Base-by-base conservation (phyloP, 1,140 invertebrate genomes). In the Oncopodura yosiiana region DNA sequence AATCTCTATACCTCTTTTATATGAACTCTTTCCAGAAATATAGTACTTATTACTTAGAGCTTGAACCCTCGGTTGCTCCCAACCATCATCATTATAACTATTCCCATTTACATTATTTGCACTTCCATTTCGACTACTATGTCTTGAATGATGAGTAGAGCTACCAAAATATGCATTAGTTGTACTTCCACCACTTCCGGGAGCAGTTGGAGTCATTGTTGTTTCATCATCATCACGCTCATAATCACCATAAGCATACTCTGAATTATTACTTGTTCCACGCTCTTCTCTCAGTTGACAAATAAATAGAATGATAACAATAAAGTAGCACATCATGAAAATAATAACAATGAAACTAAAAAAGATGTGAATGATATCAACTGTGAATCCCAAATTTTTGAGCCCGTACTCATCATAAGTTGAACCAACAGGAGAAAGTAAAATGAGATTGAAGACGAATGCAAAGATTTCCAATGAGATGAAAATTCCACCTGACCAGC, bases 271-370 rank as follows among this genome's bases (percentile, higher is more conserved):
- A 16, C 44, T 44, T 16, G 24, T 30, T 6, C 30, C 36, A 16
- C 9, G 8, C 30, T 50, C 48, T 19, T 56, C 53, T 16, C 46
- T 24, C 23, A 56, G 53, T 43, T 49, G 49, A 23, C 44, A 32
- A 44, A 56, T 56, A 46, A 49, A 56, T n/a, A 56, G 27, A 32
- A 56, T 56, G 11, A 56, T 56, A 26, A 49, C 46, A n/a, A 49
- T 46, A 37, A 45, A 56, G 38, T 56, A 56, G 21, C 24, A 18
- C n/a, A 46, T 39, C 53, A 56, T 56, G 39, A 45, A 56, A 12
- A 26, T 34, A n/a, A 56, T 26, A 32, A 56, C 49, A n/a, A 56
- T 5, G 23, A 49, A 46, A 29, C 53, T 56, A 4, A 56, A 19
- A 8, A 49, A 23, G 18, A 56, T 56, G 26, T 56, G 46, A 34